Percentiles rank a stretch among this genome's conserved stretches.
These are phyloP conservation scores for Leptodactylus fuscus DNA, from an alignment of 2,113 vertebrate species.

Conservation along the genomic window DNA sequence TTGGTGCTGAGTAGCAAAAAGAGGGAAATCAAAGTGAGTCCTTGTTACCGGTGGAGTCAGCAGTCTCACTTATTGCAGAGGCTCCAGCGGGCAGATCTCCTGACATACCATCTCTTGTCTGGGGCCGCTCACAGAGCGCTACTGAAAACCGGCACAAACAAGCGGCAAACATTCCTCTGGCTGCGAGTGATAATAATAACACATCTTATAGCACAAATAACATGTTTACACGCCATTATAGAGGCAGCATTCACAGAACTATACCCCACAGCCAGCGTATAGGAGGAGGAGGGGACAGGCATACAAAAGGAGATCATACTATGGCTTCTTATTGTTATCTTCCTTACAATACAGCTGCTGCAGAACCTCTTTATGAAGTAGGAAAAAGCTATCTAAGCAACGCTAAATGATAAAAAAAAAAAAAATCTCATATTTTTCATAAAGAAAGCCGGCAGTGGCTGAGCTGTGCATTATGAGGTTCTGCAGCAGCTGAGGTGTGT, in stretches of 20 bases:
- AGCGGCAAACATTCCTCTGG: slow-evolving; percentile 21
- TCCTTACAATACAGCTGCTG: too few species aligned
- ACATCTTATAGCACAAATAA: slow-evolving; percentile 2
- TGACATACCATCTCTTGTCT: slow-evolving; percentile 49
- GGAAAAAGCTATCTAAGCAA: too few species aligned
- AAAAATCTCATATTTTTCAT: too few species aligned
- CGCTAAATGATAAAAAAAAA: too few species aligned
- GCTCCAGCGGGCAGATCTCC: slow-evolving; percentile 35
- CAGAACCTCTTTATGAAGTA: too few species aligned
- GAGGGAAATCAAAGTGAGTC: slow-evolving; percentile 48
- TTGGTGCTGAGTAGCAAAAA: slow-evolving; percentile 46
- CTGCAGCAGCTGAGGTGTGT: not conserved
- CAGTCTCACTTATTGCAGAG: slow-evolving; percentile 44
- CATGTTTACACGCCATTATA: not conserved
- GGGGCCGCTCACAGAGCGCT: slow-evolving; percentile 12
- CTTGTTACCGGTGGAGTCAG: slow-evolving; percentile 49
- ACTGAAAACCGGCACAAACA: slow-evolving; percentile 38
- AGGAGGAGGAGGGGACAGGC: too few species aligned
- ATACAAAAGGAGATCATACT: too few species aligned
- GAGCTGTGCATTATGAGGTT: not conserved
- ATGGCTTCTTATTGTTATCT: too few species aligned
- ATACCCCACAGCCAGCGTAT: not conserved
- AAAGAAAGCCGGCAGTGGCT: too few species aligned
- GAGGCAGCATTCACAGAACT: not conserved
- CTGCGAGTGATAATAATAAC: not conserved